Conservation (phyloP, 2,113 vertebrate genomes). For the Odocoileus virginianus region DNA sequence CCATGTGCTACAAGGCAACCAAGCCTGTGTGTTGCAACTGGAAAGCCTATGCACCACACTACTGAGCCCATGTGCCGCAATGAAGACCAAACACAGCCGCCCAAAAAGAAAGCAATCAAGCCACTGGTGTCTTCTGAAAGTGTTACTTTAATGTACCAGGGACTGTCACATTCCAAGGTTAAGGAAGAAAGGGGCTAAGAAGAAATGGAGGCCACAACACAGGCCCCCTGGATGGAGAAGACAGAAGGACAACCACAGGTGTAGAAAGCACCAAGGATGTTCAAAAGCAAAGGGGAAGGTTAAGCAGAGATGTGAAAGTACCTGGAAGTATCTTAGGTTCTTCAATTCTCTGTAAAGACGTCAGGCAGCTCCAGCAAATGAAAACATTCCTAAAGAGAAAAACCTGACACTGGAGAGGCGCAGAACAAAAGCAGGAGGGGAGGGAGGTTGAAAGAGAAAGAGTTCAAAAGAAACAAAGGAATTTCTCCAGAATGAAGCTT, state of each 20-base stretch:
- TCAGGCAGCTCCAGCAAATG: neutral
- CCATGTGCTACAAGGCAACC: neutral
- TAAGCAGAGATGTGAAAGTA: neutral
- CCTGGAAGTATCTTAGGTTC: neutral
- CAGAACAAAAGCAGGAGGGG: neutral
- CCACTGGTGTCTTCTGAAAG: neutral
- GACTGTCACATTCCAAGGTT: neutral
- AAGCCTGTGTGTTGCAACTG: neutral
- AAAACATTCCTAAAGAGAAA: neutral
- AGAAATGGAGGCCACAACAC: neutral
- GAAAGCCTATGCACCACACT: neutral
- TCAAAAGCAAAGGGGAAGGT: neutral
- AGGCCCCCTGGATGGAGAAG: neutral
- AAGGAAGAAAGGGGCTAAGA: neutral
- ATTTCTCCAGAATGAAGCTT: neutral
- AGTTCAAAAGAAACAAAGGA: neutral
- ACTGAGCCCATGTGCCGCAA: neutral
- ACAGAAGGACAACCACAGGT: neutral
- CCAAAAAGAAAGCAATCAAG: neutral
- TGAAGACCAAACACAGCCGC: neutral
- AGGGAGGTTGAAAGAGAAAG: neutral
- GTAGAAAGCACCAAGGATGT: neutral
- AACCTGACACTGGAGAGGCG: neutral
- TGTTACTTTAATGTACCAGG: neutral
- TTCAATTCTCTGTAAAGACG: neutral